Evolutionary conservation across 2,113 vertebrate species (phyloP).

Genomic region (Prionailurus viverrinus): DNA sequence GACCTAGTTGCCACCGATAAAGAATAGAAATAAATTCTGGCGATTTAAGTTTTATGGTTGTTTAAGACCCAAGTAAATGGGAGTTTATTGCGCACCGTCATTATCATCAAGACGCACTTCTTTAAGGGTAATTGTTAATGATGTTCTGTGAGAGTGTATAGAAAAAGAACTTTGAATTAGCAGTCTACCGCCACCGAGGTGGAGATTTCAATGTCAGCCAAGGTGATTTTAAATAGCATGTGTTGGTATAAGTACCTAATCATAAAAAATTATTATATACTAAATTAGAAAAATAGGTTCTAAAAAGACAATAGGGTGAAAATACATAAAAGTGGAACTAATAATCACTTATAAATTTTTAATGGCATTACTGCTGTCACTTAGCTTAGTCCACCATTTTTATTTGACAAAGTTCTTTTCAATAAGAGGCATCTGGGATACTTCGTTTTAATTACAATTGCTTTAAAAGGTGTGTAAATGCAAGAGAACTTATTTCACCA

Average conservation of each 20-base stretch:
- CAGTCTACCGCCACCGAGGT: neutral
- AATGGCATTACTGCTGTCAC: neutral
- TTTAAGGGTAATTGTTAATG: neutral
- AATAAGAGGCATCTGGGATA: neutral
- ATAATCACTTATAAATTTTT: neutral
- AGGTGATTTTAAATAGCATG: neutral
- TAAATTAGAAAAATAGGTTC: neutral
- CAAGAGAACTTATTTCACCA: neutral
- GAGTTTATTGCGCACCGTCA: neutral
- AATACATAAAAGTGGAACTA: neutral
- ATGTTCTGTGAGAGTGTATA: neutral
- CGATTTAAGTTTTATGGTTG: neutral
- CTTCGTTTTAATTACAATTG: neutral
- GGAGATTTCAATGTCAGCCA: neutral
- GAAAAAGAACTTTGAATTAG: neutral
- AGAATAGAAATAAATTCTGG: conserved; percentile 2
- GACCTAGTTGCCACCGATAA: neutral
- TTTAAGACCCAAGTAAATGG: neutral
- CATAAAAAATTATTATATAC: neutral
- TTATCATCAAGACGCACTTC: neutral
- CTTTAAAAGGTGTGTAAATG: neutral
- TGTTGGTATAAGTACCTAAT: neutral
- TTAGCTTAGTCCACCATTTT: neutral
- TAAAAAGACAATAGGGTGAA: neutral
- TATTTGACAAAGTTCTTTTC: neutral